Conservation (phyloP, 2,797 vertebrate genomes). For the Cossypha heuglini region DNA sequence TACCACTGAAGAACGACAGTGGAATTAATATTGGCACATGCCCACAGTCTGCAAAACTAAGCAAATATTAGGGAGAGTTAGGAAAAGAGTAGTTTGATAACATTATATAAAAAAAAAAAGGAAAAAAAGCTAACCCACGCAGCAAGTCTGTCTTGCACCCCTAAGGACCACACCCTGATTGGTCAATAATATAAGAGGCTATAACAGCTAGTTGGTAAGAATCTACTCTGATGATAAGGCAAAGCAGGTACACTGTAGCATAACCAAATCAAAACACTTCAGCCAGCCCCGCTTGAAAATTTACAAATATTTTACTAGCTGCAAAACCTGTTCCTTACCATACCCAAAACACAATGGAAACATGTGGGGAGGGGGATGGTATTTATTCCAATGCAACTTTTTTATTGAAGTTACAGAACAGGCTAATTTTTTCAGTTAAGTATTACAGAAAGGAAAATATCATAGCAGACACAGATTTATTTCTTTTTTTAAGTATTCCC, state of each 20-base stretch:
- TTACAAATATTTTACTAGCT: neutral
- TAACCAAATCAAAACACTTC: neutral
- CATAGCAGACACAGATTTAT: neutral
- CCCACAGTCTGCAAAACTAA: neutral
- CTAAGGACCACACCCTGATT: neutral
- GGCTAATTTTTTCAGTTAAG: neutral
- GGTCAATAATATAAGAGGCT: neutral
- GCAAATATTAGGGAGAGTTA: neutral
- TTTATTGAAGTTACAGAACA: neutral
- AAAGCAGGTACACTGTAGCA: neutral
- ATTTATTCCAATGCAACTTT: neutral
- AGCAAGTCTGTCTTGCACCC: neutral
- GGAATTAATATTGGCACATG: neutral
- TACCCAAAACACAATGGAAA: neutral
- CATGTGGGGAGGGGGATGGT: fast-evolving
- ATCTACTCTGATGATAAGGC: neutral
- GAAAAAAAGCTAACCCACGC: fast-evolving
- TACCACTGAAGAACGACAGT: neutral
- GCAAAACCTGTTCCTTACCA: neutral
- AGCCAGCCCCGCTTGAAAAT: neutral
- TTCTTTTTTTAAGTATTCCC: neutral
- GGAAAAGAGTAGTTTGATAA: neutral
- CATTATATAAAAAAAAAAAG: no score
- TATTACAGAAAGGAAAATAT: neutral
- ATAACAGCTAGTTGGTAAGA: neutral